Evolutionary conservation across 2,888 invertebrate genomes (phyloP).

Genomic region (Phengaris alcon): DNA sequence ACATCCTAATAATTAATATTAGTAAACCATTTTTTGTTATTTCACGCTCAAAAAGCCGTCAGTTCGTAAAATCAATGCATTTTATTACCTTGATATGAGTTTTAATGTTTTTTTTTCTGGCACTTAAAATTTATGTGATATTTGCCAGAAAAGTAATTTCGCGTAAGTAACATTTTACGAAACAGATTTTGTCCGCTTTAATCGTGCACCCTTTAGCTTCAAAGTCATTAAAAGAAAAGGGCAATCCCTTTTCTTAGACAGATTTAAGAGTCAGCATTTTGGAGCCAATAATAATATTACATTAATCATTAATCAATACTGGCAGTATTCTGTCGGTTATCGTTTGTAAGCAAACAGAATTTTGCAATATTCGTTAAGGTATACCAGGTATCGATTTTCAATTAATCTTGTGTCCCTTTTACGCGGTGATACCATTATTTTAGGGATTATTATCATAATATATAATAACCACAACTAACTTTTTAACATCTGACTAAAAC

Average conservation of each 20-base stretch:
- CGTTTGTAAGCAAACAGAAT: slow-evolving; percentile 66
- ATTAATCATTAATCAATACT: slow-evolving; percentile 75
- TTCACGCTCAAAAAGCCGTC: too few relatives aligned
- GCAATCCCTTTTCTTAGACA: slow-evolving; percentile 40
- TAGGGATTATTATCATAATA: slow-evolving; percentile 9
- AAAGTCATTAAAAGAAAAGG: slow-evolving; percentile 39
- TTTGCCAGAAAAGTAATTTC: not conserved
- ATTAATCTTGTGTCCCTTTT: slow-evolving; percentile 73
- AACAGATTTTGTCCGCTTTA: slow-evolving; percentile 6
- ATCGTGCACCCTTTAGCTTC: slow-evolving; percentile 32
- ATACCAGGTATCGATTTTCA: slow-evolving; percentile 65
- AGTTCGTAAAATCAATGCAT: too few relatives aligned
- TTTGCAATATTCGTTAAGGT: slow-evolving; percentile 70
- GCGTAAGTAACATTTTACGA: not conserved
- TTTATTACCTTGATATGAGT: too few relatives aligned
- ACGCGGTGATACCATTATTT: slow-evolving; percentile 63
- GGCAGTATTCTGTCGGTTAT: slow-evolving; percentile 66
- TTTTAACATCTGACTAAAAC: not conserved
- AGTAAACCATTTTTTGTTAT: not conserved
- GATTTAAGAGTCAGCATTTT: slow-evolving; percentile 52
- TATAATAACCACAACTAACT: slow-evolving; percentile 16
- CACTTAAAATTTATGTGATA: too few relatives aligned
- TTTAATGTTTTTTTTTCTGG: not conserved
- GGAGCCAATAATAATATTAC: slow-evolving; percentile 64
- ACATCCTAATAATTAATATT: slow-evolving; percentile 57